phyloP scores from a whole-genome alignment of 2,888 invertebrate genomes.

The Coelopa pilipes region DNA sequence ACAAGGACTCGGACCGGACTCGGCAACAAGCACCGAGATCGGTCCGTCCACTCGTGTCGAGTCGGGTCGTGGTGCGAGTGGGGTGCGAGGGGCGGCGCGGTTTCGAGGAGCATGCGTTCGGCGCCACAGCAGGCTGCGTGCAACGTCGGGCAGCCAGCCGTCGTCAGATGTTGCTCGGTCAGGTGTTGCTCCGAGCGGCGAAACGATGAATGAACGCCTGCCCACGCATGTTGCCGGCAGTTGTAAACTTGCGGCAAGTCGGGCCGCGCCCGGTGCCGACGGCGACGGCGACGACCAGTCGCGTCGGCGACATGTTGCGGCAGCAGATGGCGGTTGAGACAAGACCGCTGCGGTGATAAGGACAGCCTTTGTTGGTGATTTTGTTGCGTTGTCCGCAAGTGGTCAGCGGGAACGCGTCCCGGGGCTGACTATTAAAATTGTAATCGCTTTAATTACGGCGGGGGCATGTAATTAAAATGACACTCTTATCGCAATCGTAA shows the following conservation, averaged over 20 bases:
- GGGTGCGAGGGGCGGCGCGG: neutral
- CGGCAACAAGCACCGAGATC: constrained; percentile 34
- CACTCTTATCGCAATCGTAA: constrained; percentile 8
- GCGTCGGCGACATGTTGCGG: no score
- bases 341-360: neutral
- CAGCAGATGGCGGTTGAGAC: neutral
- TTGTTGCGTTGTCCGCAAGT: neutral
- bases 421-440: neutral
- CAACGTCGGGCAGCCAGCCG: constrained; percentile 16
- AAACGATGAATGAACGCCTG: constrained; percentile 28
- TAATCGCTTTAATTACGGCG: neutral
- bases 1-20: constrained; percentile 36
- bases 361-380: neutral
- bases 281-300: no score
- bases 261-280: no score
- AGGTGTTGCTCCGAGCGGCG: neutral
- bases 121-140: constrained; percentile 37
- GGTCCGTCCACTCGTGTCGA: constrained; percentile 28
- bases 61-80: neutral
- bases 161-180: constrained; percentile 38
- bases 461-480: constrained; percentile 28
- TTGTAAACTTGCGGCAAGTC: constrained; percentile 41
- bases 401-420: neutral
- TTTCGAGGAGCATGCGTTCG: constrained; percentile 47
- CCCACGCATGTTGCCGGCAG: constrained; percentile 32